phyloP scores from a whole-genome alignment of 1,140 invertebrate genomes.

The Drosophila novamexicana region DNA sequence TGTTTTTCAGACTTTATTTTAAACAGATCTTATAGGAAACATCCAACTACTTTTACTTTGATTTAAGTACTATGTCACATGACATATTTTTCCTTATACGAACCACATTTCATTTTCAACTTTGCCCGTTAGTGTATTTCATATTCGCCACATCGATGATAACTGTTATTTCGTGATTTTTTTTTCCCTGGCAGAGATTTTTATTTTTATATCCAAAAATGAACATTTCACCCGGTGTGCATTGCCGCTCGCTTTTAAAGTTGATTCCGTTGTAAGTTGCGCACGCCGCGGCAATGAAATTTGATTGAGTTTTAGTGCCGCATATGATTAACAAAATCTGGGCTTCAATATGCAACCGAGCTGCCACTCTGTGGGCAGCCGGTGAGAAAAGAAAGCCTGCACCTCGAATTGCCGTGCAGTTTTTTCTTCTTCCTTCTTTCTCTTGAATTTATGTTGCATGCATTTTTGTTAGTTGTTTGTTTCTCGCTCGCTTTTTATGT shows the following conservation, averaged over 20 bases:
- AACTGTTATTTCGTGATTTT: background rate
- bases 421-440: constrained; percentile 30
- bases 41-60: no score
- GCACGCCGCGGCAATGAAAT: constrained; percentile 54
- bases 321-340: constrained; percentile 67
- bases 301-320: constrained; percentile 75
- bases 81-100: background rate
- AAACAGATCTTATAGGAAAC: no score
- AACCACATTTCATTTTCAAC: background rate
- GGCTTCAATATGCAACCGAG: constrained; percentile 17
- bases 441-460: constrained; percentile 2
- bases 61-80: background rate
- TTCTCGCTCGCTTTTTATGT: constrained; percentile 14
- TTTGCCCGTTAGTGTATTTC: background rate
- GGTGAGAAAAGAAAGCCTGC: constrained; percentile 35
- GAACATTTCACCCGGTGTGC: constrained; percentile 29
- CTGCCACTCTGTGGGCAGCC: constrained; percentile 31
- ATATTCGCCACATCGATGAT: background rate
- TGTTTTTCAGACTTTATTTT: no score
- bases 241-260: constrained; percentile 46
- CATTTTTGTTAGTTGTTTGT: constrained; percentile 19
- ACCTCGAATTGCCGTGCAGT: constrained; percentile 36
- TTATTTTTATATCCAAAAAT: constrained; percentile 25
- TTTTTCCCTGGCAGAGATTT: constrained; percentile 6
- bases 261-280: constrained; percentile 39